Base-by-base conservation (phyloP, 2,797 vertebrate species). In the Syngnathus rostellatus region DNA sequence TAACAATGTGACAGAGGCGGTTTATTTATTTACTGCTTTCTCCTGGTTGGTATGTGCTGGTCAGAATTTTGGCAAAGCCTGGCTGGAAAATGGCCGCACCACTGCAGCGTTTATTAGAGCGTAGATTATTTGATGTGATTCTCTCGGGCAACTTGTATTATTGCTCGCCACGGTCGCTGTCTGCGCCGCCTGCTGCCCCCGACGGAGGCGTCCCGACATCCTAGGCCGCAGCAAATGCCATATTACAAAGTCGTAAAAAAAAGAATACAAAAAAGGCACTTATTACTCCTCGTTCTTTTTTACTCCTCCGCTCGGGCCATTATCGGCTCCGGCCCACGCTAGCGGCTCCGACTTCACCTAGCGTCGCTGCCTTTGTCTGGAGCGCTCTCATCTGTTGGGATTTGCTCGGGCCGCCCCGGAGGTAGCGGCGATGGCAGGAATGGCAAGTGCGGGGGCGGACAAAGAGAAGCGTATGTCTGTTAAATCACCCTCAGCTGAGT, bases 41-140 rank as follows among this genome's bases (percentile, higher is more conserved):
- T 68, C 53, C 65, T 66, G 82, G 62, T 79, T 81, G 66, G 61
- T 76, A 74, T 67, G 68, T 65, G 21, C 70, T 59, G 61, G 55
- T 37, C 14, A 46, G 51, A 14, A 65, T 78, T 81, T 69, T 25
- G 68, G 60, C 60, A 66, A 67, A 70, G 43, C 66, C 55, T 68
- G 64, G 72, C 57, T 78, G 77, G 78, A 74, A 77, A 81, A 87
- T 81, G 81, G 71, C 81, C 68, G 62, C 76, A 79, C 75, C 85
- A 81, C 81, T 72, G 71, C 58, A 83, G 71, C 71, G 81, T 73
- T 86, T 86, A 88, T 84, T 88, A 79, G 86, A 88, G 87, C 83
- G 71, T 85, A 73, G 74, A 77, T 81, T 77, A 85, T 89, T 75
- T 87, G 86, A 89, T 74, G 69, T 78, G 68, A 87, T 85, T 77